phyloP scores from a whole-genome alignment of 2,797 vertebrate genomes.

The Enteromius unitaeniatus region DNA sequence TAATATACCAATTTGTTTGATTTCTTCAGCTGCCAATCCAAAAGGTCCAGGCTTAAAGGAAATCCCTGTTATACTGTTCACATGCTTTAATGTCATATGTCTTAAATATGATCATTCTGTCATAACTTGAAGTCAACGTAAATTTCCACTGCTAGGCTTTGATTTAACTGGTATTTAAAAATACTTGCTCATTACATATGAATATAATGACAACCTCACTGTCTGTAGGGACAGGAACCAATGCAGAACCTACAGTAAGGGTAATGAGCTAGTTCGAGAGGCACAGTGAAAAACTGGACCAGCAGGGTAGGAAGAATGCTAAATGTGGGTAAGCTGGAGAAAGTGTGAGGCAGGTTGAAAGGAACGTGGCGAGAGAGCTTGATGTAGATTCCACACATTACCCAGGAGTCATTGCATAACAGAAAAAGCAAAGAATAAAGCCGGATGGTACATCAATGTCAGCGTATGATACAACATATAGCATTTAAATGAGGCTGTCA shows the following conservation, averaged over 20 bases:
- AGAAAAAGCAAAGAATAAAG: background rate
- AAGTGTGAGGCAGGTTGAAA: background rate
- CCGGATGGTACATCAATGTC: background rate
- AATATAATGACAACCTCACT: background rate
- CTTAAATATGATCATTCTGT: background rate
- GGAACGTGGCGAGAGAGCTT: background rate
- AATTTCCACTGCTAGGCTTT: background rate
- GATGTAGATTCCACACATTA: constrained; percentile 15
- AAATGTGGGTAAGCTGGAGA: background rate
- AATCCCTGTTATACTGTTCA: background rate
- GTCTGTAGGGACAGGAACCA: background rate
- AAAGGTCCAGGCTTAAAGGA: background rate
- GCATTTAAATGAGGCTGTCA: background rate
- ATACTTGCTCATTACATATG: background rate
- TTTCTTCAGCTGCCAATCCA: background rate
- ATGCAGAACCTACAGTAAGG: background rate
- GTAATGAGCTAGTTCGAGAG: background rate
- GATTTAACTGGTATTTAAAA: background rate
- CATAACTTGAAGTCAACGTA: background rate
- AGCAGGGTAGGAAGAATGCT: background rate
- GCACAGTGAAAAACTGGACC: background rate
- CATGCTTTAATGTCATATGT: background rate
- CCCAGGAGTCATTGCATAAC: constrained; percentile 19
- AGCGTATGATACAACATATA: background rate
- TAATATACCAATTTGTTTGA: background rate